Evolutionary conservation across 2,113 vertebrate genomes (phyloP), one percentile per base, ranked within the genome.

Genomic region (Bombycilla garrulus): DNA sequence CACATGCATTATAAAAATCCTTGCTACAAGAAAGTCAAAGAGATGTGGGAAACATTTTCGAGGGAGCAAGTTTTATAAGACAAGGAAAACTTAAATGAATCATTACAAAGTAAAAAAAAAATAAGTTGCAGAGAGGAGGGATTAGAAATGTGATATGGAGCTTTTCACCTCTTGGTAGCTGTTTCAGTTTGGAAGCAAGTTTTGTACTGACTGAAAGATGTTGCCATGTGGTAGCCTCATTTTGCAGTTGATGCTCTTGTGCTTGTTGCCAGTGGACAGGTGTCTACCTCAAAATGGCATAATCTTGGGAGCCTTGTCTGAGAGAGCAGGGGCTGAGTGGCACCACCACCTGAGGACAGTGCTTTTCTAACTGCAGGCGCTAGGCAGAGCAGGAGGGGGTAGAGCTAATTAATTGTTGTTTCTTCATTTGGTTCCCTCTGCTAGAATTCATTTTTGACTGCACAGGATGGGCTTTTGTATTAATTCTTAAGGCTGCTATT

Each of bases 141-240:
- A 56, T 92, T 74, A 93, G 95, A 93, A 86, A 93, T 48, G 20
- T 51, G 81, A 90, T 88, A 85, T 0, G 44, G 83, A 73, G 65
- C 57, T 95, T 93, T 94, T 93, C 81, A 65, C 81, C 53, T 86
- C 79, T 62, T 53, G 42, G 77, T 96, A 61, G 88, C 67, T 92
- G 76, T 90, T 95, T 90, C 72, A 54, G 10, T 95, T 90, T 93
- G 90, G 84, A 91, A 80, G 81, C 56, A 73, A 11, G 44, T 79
- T 91, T 95, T 51, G 65, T 73, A 90, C 83, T 66, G 69, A 44
- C 57, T 93, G 81, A 92, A 89, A 77, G 92, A 66, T 89, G 87
- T 61, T 70, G 66, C 62, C 71, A 80, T 82, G 73, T n/a, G 64
- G 76, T 87, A 83, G 53, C 48, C 71, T 70, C 23, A 8, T 85